Percentiles rank a stretch among this genome's conserved stretches.
Conservation (phyloP, 1,140 invertebrate species). For the Eulimnadia texana region DNA sequence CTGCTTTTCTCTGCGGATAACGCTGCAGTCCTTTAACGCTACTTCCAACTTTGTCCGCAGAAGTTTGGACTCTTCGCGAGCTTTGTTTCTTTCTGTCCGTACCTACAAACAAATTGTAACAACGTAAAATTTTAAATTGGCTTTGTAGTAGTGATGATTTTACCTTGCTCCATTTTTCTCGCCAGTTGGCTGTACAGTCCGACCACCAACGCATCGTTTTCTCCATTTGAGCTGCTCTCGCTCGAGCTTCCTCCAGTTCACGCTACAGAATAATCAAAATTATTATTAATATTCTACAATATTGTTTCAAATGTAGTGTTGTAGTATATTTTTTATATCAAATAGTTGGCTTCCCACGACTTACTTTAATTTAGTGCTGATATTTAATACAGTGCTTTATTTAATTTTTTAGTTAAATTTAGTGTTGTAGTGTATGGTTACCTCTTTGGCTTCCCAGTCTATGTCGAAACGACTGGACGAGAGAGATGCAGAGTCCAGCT, state of each 20-base stretch:
- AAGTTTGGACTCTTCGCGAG: constrained; percentile 69
- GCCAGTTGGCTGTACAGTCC: constrained; percentile 76
- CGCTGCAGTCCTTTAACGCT: constrained; percentile 56
- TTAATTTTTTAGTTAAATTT: neutral
- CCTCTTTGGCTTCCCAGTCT: constrained; percentile 30
- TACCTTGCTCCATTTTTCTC: constrained; percentile 93
- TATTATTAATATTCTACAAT: too few species aligned
- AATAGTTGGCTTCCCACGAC: too few species aligned
- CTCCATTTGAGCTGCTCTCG: constrained; percentile 88
- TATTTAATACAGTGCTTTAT: neutral
- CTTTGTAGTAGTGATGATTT: neutral
- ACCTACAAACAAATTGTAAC: constrained; percentile 34
- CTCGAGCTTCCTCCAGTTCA: constrained; percentile 78
- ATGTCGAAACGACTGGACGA: constrained; percentile 23
- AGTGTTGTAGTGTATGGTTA: constrained; percentile 7
- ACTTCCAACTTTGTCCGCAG: constrained; percentile 62
- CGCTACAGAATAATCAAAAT: constrained; percentile 31
- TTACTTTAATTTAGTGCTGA: too few species aligned
- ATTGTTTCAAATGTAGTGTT: too few species aligned
- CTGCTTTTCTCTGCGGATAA: constrained; percentile 59
- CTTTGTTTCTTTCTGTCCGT: constrained; percentile 67
- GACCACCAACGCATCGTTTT: constrained; percentile 99
- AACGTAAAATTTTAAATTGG: too few species aligned
- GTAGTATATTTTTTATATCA: too few species aligned
- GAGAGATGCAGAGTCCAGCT: constrained; percentile 18